Percentiles rank a stretch among this genome's conserved stretches.
These are phyloP conservation scores for Amyelois transitella DNA, from an alignment of 1,140 invertebrate species.

Conservation along the genomic window DNA sequence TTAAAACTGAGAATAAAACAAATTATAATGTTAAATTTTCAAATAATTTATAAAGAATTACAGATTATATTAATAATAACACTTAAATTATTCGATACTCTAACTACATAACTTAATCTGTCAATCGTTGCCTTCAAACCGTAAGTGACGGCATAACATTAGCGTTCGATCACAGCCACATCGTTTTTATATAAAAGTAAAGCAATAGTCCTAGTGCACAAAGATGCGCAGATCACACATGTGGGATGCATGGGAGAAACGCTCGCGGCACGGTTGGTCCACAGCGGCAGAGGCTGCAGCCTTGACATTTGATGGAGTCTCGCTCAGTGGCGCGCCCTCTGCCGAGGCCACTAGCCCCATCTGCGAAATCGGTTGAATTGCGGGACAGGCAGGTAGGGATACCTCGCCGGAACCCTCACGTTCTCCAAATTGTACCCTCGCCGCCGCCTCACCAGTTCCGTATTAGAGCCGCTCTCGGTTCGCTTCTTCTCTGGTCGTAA, in stretches of 20 bases:
- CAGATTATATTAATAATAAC: neutral
- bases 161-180: slow-evolving; percentile 65
- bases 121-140: slow-evolving; percentile 37
- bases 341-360: slow-evolving; percentile 54
- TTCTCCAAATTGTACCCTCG: slow-evolving; percentile 72
- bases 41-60: neutral
- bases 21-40: neutral
- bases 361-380: slow-evolving; percentile 57
- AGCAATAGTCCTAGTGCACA: slow-evolving; percentile 28
- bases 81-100: neutral
- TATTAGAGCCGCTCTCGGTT: slow-evolving; percentile 21
- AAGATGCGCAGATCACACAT: slow-evolving; percentile 19
- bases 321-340: slow-evolving; percentile 14
- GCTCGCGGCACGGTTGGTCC: slow-evolving; percentile 25
- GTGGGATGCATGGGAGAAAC: slow-evolving; percentile 29
- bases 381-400: slow-evolving; percentile 56
- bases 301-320: slow-evolving; percentile 57
- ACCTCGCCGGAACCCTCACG: slow-evolving; percentile 66
- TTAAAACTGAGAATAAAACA: neutral
- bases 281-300: slow-evolving; percentile 39
- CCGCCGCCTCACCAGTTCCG: slow-evolving; percentile 49
- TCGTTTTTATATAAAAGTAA: slow-evolving; percentile 39
- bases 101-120: slow-evolving; percentile 18
- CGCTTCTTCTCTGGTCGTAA: slow-evolving; percentile 42
- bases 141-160: slow-evolving; percentile 33